Base-by-base conservation (phyloP, 2,888 invertebrate genomes). In the Dioctria rufipes region DNA sequence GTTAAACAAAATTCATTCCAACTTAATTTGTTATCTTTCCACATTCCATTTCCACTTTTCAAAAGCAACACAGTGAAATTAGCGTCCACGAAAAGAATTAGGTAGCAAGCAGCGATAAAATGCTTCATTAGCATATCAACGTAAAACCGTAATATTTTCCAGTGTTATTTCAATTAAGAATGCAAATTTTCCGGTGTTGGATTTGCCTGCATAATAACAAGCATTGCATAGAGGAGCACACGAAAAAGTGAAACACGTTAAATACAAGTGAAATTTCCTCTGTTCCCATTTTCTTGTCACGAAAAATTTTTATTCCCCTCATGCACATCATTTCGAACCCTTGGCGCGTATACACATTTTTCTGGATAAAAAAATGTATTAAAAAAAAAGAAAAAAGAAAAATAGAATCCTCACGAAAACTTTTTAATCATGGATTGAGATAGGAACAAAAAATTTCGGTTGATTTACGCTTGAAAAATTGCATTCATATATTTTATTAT, bases 81-180 rank as follows among this genome's bases (percentile, higher is more conserved):
- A 25, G 25, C 25, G 25, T 25, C 25, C 25, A 1, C 25, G 25
- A 25, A 25, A 25, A 25, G 25, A 25, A 25, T 25, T 25, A 25
- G 25, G 25, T 25, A 25, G 25, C 25, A 25, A 25, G 25, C 25
- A 25, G 25, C 25, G 25, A 25, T 25, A 25, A 25, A 25, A 25
- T 43, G 67, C 51, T 51, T 60, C 73, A 73, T 73, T 73, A 60
- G 73, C 73, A 73, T 73, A 73, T n/a, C 60, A 58, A 60, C 61
- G 61, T 61, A 61, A 61, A 61, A 37, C 8, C 13, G 73, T 73
- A 73, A 73, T 73, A 73, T 58, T 73, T 73, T 73, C 60, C 60
- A 42, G 73, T 73, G 73, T 58, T 58, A 73, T 73, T 73, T 73
- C 73, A 73, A 73, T 73, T 73, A 73, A 58, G 73, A 58, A 73